Conservation (phyloP, 2,888 invertebrate genomes). For the Eristalis tenax region DNA sequence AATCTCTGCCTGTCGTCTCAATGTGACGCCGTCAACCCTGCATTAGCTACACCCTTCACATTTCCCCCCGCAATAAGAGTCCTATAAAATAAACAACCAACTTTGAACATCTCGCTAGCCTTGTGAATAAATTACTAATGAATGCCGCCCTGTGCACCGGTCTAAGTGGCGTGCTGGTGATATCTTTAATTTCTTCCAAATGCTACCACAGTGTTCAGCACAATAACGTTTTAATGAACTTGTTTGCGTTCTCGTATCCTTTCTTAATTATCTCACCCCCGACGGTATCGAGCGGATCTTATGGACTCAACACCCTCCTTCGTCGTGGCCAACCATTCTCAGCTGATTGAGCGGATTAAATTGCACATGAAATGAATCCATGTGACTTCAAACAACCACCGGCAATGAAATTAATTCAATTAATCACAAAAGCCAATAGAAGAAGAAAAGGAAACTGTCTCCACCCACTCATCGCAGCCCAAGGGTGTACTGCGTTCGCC, state of each 20-base stretch:
- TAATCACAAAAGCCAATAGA: slow-evolving; percentile 64
- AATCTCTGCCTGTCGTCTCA: not conserved
- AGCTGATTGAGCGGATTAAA: slow-evolving; percentile 45
- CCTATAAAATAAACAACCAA: not conserved
- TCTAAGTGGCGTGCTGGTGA: not conserved
- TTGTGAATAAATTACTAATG: slow-evolving; percentile 36
- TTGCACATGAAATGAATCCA: slow-evolving; percentile 49
- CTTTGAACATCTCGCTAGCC: not conserved
- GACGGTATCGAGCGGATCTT: not conserved
- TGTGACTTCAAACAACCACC: slow-evolving; percentile 49
- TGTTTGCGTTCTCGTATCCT: slow-evolving; percentile 45
- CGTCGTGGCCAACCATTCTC: not conserved
- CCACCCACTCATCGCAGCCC: not conserved
- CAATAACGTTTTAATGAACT: slow-evolving; percentile 60
- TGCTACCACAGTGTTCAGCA: slow-evolving; percentile 15
- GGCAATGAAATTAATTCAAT: slow-evolving; percentile 71
- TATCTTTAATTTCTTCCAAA: slow-evolving; percentile 1
- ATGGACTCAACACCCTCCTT: not conserved
- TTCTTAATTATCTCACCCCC: slow-evolving; percentile 41
- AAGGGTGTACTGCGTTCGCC: not conserved
- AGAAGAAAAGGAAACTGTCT: not conserved
- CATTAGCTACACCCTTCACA: not conserved
- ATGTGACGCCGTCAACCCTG: not conserved
- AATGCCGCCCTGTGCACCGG: not conserved
- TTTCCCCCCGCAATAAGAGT: not conserved